These are phyloP conservation scores for Drosophila demipolita DNA, from an alignment of 2,888 invertebrate genomes.

Conservation along the genomic window DNA sequence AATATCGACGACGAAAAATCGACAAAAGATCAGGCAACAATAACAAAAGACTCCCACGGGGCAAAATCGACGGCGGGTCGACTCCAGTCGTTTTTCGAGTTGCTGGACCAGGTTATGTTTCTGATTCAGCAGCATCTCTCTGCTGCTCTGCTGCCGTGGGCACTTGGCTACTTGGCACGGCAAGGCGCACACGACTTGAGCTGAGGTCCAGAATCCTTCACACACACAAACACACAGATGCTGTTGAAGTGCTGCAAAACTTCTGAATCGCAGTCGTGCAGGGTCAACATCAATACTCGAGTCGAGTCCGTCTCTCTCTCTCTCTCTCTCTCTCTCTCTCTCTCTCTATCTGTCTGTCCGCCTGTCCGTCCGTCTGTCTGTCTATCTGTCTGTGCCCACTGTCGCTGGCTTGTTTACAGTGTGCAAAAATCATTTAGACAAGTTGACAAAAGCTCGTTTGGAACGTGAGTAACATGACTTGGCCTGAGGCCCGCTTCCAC, in stretches of 20 bases:
- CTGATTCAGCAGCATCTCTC: conserved; percentile 11
- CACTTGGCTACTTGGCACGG: conserved; percentile 43
- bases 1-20: conserved; percentile 79
- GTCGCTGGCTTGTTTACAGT: conserved; percentile 81
- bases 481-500: conserved; percentile 56
- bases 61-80: conserved; percentile 14
- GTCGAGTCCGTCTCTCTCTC: conserved; percentile 1
- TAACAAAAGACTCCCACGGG: conserved; percentile 81
- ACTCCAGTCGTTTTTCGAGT: not conserved
- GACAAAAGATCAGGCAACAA: conserved; percentile 71
- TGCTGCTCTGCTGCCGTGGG: conserved; percentile 9
- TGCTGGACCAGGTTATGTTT: conserved; percentile 25
- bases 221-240: conserved; percentile 42
- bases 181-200: conserved; percentile 72
- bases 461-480: conserved; percentile 84
- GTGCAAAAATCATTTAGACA: conserved; percentile 83
- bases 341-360: conserved; percentile 2
- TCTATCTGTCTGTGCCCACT: conserved; percentile 43
- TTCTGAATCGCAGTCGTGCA: conserved; percentile 84
- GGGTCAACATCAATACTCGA: conserved; percentile 80
- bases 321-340: conserved; percentile 7
- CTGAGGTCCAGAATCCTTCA: conserved; percentile 64
- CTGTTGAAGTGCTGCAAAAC: conserved; percentile 59
- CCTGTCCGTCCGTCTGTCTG: conserved; percentile 29
- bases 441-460: conserved; percentile 84